Percentiles rank a stretch among this genome's conserved stretches.
These are phyloP conservation scores for Bryconaethiops microstoma DNA, from an alignment of 2,797 vertebrate species.

Conservation along the genomic window DNA sequence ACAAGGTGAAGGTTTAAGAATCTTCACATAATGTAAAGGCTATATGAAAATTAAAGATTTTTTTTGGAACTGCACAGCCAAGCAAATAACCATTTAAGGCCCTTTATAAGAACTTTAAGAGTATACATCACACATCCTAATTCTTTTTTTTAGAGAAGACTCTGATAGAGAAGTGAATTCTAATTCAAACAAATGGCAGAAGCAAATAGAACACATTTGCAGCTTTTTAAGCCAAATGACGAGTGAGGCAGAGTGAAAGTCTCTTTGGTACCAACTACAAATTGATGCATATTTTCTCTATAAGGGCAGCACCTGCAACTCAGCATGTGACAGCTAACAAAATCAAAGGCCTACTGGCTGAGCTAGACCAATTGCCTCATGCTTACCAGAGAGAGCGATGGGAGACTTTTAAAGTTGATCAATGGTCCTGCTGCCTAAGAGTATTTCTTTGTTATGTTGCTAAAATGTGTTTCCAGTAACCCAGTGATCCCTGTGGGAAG, in stretches of 20 bases:
- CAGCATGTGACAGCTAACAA: neutral
- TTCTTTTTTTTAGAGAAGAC: neutral
- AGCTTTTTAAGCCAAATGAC: neutral
- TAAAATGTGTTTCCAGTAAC: slow-evolving; percentile 1
- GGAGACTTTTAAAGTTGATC: slow-evolving; percentile 22
- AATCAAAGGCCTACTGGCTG: slow-evolving; percentile 30
- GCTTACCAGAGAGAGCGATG: neutral
- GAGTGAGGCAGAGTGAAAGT: neutral
- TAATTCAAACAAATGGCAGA: neutral
- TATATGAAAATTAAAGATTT: neutral
- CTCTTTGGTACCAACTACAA: slow-evolving; percentile 5
- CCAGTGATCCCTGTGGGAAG: neutral
- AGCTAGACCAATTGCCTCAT: slow-evolving; percentile 4
- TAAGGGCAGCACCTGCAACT: slow-evolving; percentile 30
- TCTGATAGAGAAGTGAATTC: neutral
- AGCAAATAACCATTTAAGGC: neutral
- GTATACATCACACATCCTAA: neutral
- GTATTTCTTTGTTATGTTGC: slow-evolving; percentile 9
- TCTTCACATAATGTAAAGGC: neutral
- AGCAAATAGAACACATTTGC: neutral
- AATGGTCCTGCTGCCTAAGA: slow-evolving; percentile 9
- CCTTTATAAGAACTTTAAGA: too few relatives aligned
- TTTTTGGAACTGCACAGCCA: neutral
- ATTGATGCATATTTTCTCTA: slow-evolving; percentile 26
- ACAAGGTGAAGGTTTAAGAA: too few relatives aligned